Conservation (phyloP, 2,797 vertebrate species). For the Pelodytes ibericus region DNA sequence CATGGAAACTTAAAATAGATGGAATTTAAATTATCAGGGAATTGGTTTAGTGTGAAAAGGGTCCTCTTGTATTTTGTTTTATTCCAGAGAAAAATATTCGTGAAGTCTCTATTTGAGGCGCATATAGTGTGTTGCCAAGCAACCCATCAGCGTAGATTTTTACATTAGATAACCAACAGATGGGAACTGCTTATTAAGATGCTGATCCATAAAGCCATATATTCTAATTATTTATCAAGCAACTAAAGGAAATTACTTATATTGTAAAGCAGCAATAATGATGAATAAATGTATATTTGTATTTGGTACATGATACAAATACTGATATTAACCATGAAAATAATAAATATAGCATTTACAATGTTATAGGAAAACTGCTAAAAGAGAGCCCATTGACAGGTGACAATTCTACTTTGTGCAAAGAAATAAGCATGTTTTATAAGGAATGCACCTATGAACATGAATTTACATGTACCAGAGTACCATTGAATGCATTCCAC, state of each 20-base stretch:
- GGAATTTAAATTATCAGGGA: conserved; percentile 25
- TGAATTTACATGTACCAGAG: too few relatives aligned
- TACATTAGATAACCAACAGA: conserved; percentile 32
- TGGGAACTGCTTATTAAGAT: conserved; percentile 39
- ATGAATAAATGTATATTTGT: background rate
- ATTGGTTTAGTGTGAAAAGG: conserved; percentile 23
- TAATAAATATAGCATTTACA: too few relatives aligned
- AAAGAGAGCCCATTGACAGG: too few relatives aligned
- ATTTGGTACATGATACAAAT: too few relatives aligned
- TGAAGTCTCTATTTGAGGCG: background rate
- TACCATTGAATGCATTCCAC: too few relatives aligned
- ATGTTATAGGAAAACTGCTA: too few relatives aligned
- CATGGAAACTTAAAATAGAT: conserved; percentile 26
- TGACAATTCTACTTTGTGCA: too few relatives aligned
- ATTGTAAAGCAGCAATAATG: conserved; percentile 3
- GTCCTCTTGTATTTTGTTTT: conserved; percentile 11
- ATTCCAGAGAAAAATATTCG: conserved; percentile 4
- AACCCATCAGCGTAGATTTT: conserved; percentile 27
- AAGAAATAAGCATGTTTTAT: too few relatives aligned
- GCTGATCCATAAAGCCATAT: background rate
- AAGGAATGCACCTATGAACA: too few relatives aligned
- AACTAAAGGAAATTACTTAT: conserved; percentile 12
- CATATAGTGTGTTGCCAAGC: conserved; percentile 20
- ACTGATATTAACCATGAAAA: too few relatives aligned
- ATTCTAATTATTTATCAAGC: conserved; percentile 30